Base-by-base conservation (phyloP, 2,797 vertebrate genomes). In the Sebastes steindachneri region DNA sequence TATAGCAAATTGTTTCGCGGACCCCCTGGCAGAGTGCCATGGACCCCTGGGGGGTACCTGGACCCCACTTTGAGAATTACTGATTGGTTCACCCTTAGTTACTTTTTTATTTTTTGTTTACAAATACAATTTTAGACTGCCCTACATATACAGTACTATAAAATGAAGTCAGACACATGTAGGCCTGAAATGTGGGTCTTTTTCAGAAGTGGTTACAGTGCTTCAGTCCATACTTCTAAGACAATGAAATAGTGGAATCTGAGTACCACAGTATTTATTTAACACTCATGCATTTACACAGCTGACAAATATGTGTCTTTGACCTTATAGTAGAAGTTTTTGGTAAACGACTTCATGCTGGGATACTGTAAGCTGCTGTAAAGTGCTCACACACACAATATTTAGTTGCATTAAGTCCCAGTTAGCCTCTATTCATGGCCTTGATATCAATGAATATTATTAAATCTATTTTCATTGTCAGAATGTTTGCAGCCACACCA, bases 371-470 rank as follows among this genome's bases (percentile, higher is more conserved):
- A 15, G 19, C 48, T 53, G 0, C 48, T 53, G 1, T 8, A 58
- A 37, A 63, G 28, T 23, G 7, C 12, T 66, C 51, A 60, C 28
- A 41, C 4, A 57, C 19, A 62, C 2, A 26, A 19, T 64, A 68
- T 19, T 23, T 64, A 25, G n/a, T 66, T 68, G n/a, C 23, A 63
- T 21, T 7, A 37, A 77, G 51, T 26, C 33, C 5, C 29, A 29
- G 10, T 14, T 33, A 63, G 3, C n/a, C 23, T 63, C 29, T 35
- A 5, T 41, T 72, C 41, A 17, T 15, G 2, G 14, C 5, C 4
- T 63, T 70, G 4, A 73, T 62, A 53, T 35, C 59, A 71, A 25
- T 55, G 19, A 59, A 70, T 57, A 68, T 57, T 29, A 67, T 67
- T 55, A 35, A 55, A 45, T 4, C 9, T 31, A 29, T 68, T 68